Percentiles rank a stretch among this genome's conserved stretches.
These are phyloP conservation scores for Chlamydotis undulata DNA, from an alignment of 2,113 vertebrate species.

Conservation along the genomic window DNA sequence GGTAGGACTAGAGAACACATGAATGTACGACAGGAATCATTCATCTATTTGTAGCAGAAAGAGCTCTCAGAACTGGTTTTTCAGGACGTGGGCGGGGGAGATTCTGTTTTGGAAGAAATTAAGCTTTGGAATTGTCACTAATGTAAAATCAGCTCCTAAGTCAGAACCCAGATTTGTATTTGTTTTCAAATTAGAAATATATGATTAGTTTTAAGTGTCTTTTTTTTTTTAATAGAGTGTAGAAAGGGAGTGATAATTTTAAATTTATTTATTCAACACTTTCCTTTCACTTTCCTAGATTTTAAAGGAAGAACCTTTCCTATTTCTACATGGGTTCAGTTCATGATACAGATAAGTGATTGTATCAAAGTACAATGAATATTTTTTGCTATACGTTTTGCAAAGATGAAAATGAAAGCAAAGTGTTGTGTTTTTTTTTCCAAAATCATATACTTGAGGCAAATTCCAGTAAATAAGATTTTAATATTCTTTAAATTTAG, in stretches of 20 bases:
- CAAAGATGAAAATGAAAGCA: neutral
- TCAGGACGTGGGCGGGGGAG: slow-evolving; percentile 64
- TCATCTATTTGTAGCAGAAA: slow-evolving; percentile 64
- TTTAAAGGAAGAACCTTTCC: neutral
- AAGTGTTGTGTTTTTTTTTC: neutral
- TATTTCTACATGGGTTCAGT: neutral
- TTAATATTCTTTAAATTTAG: neutral
- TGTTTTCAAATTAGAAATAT: neutral
- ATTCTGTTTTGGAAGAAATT: slow-evolving; percentile 68
- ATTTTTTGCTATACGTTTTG: neutral
- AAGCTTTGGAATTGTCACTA: slow-evolving; percentile 36
- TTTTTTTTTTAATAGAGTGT: neutral
- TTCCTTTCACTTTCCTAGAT: neutral
- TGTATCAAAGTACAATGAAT: neutral
- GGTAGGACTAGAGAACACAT: neutral
- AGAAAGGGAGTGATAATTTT: neutral
- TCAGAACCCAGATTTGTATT: neutral
- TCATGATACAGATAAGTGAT: neutral
- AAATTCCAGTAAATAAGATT: neutral
- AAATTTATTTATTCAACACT: neutral
- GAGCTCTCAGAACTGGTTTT: slow-evolving; percentile 74
- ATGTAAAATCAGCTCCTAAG: neutral
- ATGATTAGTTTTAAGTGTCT: neutral
- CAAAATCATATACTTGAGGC: neutral
- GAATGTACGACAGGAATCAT: slow-evolving; percentile 32